Evolutionary conservation across 2,113 vertebrate genomes (phyloP).

Genomic region (Halichoeres trimaculatus): DNA sequence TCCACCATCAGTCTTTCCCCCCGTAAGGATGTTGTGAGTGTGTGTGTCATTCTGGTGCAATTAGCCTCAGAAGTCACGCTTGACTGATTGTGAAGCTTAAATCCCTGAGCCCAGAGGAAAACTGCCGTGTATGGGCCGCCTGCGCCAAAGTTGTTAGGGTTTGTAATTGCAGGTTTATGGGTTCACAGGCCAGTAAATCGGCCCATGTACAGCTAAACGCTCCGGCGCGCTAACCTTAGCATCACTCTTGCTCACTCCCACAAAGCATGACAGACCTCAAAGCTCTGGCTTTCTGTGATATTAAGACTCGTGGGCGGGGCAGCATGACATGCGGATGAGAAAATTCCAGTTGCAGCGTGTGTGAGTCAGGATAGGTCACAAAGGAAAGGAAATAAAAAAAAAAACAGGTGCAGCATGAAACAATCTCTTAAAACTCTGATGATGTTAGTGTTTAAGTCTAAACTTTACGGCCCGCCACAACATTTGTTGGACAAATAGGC

Average conservation of each 20-base stretch:
- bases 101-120: constrained; percentile 66
- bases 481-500: constrained; percentile 76
- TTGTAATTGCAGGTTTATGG: constrained; percentile 80
- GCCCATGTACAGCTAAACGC: constrained; percentile 73
- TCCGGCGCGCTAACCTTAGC: constrained; percentile 65
- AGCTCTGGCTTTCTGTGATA: constrained; percentile 54
- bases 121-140: constrained; percentile 52
- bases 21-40: constrained; percentile 46
- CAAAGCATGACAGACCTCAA: constrained; percentile 51
- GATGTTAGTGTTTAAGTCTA: constrained; percentile 28
- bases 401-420: constrained; percentile 7
- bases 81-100: constrained; percentile 74
- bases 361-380: constrained; percentile 18
- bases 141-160: constrained; percentile 73
- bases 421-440: constrained; percentile 10
- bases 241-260: constrained; percentile 53
- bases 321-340: constrained; percentile 11
- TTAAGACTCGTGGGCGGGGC: constrained; percentile 28
- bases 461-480: too few relatives aligned
- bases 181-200: constrained; percentile 76
- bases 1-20: constrained; percentile 59
- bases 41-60: constrained; percentile 75
- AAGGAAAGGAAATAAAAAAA: background rate
- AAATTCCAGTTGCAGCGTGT: constrained; percentile 12
- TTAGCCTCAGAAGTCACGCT: constrained; percentile 77